Percentiles rank a stretch among this genome's conserved stretches.
Evolutionary conservation across 1,140 invertebrate species (phyloP).

Genomic region (Palaemon carinicauda): DNA sequence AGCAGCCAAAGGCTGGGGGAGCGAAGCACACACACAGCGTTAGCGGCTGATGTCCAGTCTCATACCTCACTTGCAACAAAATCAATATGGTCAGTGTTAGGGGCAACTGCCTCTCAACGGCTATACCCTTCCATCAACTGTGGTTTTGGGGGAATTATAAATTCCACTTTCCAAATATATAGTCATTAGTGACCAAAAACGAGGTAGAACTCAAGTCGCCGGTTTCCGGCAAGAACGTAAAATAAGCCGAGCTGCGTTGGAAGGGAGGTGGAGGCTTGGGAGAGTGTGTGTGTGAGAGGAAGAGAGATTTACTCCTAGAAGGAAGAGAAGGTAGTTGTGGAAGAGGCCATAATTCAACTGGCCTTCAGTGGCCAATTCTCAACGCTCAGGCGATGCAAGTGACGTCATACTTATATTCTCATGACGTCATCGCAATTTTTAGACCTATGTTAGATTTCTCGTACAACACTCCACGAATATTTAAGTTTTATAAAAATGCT

Average conservation of each 20-base stretch:
- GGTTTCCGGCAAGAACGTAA: neutral
- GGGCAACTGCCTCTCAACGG: constrained; percentile 40
- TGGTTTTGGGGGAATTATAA: neutral
- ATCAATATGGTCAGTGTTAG: constrained; percentile 55
- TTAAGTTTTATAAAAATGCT: no score
- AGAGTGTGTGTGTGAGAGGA: neutral
- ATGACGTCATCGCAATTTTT: no score
- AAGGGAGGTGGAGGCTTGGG: neutral
- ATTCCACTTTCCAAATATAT: neutral
- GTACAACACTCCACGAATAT: no score
- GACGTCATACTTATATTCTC: constrained; percentile 11
- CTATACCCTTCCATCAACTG: constrained; percentile 21
- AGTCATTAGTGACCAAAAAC: no score
- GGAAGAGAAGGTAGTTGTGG: neutral
- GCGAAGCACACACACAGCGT: neutral
- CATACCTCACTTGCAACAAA: constrained; percentile 50
- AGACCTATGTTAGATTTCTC: no score
- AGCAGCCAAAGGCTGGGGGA: neutral
- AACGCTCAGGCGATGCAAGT: constrained; percentile 14
- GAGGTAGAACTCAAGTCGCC: no score
- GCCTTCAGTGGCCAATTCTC: constrained; percentile 12
- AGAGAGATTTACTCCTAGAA: neutral
- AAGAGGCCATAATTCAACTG: constrained; percentile 42
- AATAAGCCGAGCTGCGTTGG: neutral
- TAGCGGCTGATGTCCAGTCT: constrained; percentile 27